Evolutionary conservation across 2,888 invertebrate species (phyloP), one percentile per base, ranked within the genome.

Genomic region (Papilio demoleus): DNA sequence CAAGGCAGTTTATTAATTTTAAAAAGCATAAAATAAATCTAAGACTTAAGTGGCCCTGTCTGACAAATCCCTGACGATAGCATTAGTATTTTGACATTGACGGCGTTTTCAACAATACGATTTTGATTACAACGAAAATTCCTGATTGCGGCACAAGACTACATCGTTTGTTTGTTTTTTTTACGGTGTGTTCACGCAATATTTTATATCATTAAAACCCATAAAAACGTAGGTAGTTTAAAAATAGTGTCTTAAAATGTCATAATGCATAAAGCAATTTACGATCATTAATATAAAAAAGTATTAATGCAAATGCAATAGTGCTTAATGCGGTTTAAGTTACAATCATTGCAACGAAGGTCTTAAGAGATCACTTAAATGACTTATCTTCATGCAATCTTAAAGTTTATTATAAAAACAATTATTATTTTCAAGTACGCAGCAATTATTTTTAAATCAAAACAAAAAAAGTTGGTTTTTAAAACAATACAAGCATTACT

Each of bases 361-460:
- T n/a, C 60, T 60, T 17, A 60, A 60, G 24, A 5, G 17, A 60
- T 9, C 27, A 40, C 24, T 60, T 40, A 60, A 36, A 60, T 60
- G 38, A 60, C 38, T 60, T 40, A 60, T 40, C 22, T 60, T 40
- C 60, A 59, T 38, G 34, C 19, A 40, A 60, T 56, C 38, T 59
- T 27, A 40, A 24, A 40, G n/a, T n/a, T n/a, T n/a, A 60, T 22
- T 60, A 38, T 31, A n/a, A 56, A 2, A 31, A 17, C n/a, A 24
- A n/a, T 56, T 6, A 56, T 56, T 40, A 24, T 40, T 27, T 22
- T 27, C 60, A 60, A 60, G 60, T n/a, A 38, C 40, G 24, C 24
- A n/a, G 60, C 38, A 38, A 60, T 60, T 60, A 60, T 60, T 60
- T 40, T 60, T 60, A 60, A 60, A 60, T 60, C 38, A 60, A n/a